These are phyloP conservation scores for Trichechus manatus DNA, from an alignment of 2,113 vertebrate species.

Conservation along the genomic window DNA sequence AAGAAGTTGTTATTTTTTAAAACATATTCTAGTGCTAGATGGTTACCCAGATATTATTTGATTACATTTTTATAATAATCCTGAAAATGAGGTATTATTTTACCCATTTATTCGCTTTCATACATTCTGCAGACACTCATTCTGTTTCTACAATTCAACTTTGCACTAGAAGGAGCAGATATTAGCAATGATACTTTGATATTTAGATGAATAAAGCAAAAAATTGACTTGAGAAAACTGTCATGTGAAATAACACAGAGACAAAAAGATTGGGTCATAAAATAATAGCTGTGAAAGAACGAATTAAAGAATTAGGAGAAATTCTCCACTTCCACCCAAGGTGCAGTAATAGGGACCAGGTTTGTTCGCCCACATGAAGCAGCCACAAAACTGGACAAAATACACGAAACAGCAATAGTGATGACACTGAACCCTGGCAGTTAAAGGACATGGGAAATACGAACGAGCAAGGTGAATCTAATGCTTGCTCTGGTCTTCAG, in stretches of 20 bases:
- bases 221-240: neutral
- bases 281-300: neutral
- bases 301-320: neutral
- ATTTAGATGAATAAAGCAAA: neutral
- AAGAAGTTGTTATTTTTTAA: neutral
- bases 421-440: too few species aligned
- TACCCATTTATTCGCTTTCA: neutral
- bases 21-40: neutral
- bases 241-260: neutral
- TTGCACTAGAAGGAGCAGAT: neutral
- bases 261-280: neutral
- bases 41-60: neutral
- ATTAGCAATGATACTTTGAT: neutral
- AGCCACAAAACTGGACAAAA: neutral
- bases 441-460: neutral
- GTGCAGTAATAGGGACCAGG: neutral
- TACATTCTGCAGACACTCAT: neutral
- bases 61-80: neutral
- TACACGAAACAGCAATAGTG: too few species aligned
- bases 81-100: neutral
- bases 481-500: neutral
- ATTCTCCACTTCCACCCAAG: neutral
- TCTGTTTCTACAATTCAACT: neutral
- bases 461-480: neutral
- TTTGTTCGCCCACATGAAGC: neutral